Percentiles rank a stretch among this genome's conserved stretches.
Evolutionary conservation across 2,797 vertebrate genomes (phyloP).

Genomic region (Cryptoblepharus egeriae): DNA sequence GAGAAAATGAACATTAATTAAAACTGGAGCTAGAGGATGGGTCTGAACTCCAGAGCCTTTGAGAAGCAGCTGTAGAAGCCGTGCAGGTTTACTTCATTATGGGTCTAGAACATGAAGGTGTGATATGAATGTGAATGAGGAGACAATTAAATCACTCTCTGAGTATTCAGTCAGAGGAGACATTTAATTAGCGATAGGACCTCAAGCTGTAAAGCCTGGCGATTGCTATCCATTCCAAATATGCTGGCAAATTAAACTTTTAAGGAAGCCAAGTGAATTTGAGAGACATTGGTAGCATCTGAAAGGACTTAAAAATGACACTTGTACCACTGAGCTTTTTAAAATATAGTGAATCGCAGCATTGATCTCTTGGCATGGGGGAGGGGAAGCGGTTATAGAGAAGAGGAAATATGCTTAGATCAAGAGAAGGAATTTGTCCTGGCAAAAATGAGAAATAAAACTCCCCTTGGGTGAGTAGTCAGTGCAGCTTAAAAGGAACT

Average conservation of each 20-base stretch:
- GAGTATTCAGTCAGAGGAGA: conserved; percentile 54
- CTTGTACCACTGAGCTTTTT: neutral
- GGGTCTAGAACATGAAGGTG: conserved; percentile 61
- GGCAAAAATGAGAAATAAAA: neutral
- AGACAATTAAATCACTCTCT: conserved; percentile 67
- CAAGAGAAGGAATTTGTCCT: neutral
- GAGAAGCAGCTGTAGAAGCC: conserved; percentile 38
- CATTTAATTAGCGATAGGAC: conserved; percentile 67
- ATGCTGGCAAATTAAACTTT: conserved; percentile 54
- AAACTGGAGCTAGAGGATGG: conserved; percentile 22
- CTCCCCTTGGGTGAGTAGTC: neutral
- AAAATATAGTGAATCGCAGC: neutral
- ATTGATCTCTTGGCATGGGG: neutral
- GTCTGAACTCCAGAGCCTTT: conserved; percentile 54
- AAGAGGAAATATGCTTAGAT: neutral
- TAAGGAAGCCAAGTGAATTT: conserved; percentile 40
- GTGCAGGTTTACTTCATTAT: conserved; percentile 59
- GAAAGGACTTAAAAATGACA: conserved; percentile 2
- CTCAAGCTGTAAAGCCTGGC: conserved; percentile 37
- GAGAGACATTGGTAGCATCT: neutral
- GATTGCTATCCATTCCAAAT: conserved; percentile 55
- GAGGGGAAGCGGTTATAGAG: neutral
- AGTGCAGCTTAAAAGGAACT: neutral
- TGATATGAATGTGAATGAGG: conserved; percentile 69
- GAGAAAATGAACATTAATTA: conserved; percentile 69